A percentile compares a stretch with the other conserved stretches of the same genome.
Evolutionary conservation across 2,888 invertebrate species (phyloP).

Genomic region (Torymus tubicola): DNA sequence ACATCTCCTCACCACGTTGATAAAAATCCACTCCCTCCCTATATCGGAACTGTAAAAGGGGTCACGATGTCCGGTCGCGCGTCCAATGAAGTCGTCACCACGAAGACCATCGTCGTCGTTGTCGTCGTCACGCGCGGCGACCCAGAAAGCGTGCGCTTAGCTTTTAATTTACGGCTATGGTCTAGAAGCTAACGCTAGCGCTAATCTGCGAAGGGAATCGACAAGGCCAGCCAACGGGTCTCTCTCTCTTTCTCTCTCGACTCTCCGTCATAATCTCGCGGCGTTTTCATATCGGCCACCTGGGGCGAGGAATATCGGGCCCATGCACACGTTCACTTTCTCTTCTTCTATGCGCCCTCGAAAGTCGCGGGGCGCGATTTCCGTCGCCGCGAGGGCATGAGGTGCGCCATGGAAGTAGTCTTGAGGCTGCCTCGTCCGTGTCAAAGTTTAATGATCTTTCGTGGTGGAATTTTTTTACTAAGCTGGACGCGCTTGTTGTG

Average conservation of each 20-base stretch:
- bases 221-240: constrained; percentile 48
- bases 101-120: neutral
- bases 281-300: constrained; percentile 48
- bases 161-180: constrained; percentile 48
- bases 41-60: too few species aligned
- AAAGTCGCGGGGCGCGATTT: neutral
- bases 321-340: constrained; percentile 31
- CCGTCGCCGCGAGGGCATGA: neutral
- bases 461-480: neutral
- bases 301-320: constrained; percentile 25
- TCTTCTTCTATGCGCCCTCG: neutral
- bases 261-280: constrained; percentile 32
- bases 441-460: constrained; percentile 1
- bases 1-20: constrained; percentile 1
- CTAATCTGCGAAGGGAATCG: constrained; percentile 46
- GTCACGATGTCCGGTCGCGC: neutral
- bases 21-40: too few species aligned
- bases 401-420: too few species aligned
- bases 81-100: neutral
- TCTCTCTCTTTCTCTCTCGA: neutral
- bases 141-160: constrained; percentile 23
- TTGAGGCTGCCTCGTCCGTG: neutral
- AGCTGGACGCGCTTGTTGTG: too few species aligned
- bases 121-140: constrained; percentile 24
- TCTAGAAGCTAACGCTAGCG: neutral